Base-by-base conservation (phyloP, 2,797 vertebrate species). In the Euthynnus affinis region DNA sequence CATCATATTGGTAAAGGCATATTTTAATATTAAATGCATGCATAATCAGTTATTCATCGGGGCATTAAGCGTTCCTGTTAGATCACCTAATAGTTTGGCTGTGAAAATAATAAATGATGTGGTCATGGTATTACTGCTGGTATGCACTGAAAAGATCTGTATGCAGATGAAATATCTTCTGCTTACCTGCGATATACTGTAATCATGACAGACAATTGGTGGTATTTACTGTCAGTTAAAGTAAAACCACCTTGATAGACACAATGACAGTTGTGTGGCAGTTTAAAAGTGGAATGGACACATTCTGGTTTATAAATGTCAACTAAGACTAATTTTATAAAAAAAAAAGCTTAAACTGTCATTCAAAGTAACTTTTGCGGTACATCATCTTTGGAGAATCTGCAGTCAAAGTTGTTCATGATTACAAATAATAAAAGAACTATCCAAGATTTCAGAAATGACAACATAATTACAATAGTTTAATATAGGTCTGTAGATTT, bases 271-370 rank as follows among this genome's bases (percentile, higher is more conserved):
- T 71, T 57, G 55, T 44, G 42, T 73, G 60, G 56, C 12, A 48
- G 29, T 82, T 74, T 69, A 49, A 66, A 61, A 64, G 46, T n/a
- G 14, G 51, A 56, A 59, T 61, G 32, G 49, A 9, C 73, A 63
- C 12, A n/a, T 74, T 73, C 22, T 27, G 67, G 32, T 46, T 86
- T 60, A 71, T 71, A 71, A 80, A 75, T 78, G 56, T 67, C 68
- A 81, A 25, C 49, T 60, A 32, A 71, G 17, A 69, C 65, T 62
- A 61, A 22, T 32, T 67, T 57, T 18, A n/a, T n/a, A n/a, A n/a
- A 52, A 57, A 62, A 56, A 53, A 73, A 68, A 64, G 71, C 27
- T 58, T 34, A 49, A 78, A 75, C 13, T 5, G 32, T 15, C 48
- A 48, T 71, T 81, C 69, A 76, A 48, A 51, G 52, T 71, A 32